Percentiles rank a stretch among this genome's conserved stretches.
phyloP scores from a whole-genome alignment of 2,888 invertebrate species.

The Dastarcus helophoroides region DNA sequence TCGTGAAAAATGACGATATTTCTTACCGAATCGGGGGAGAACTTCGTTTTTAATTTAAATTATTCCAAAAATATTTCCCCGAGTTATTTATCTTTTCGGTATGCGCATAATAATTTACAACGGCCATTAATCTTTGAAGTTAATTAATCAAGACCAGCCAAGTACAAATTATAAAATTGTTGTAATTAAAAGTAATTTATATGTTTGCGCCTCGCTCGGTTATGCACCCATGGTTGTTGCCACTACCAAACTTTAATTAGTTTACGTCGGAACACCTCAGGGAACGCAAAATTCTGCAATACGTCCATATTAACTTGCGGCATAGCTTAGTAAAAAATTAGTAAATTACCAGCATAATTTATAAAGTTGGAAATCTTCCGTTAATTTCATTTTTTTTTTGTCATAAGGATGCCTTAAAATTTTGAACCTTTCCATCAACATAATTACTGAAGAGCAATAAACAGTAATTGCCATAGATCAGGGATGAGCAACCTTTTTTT shows the following conservation, averaged over 20 bases:
- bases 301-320: too few relatives aligned
- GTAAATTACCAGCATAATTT: too few relatives aligned
- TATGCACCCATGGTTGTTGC: conserved; percentile 33
- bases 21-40: too few relatives aligned
- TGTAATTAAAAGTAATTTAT: conserved; percentile 39
- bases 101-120: conserved; percentile 34
- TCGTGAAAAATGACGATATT: too few relatives aligned
- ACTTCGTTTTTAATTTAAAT: conserved; percentile 9
- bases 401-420: too few relatives aligned
- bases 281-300: conserved; percentile 14
- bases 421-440: too few relatives aligned
- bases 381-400: too few relatives aligned
- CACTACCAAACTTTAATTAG: conserved; percentile 29
- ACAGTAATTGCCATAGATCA: too few relatives aligned
- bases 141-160: conserved; percentile 36
- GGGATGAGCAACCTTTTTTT: too few relatives aligned
- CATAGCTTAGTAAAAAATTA: too few relatives aligned
- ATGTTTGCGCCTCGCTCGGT: conserved; percentile 31
- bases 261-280: conserved; percentile 17
- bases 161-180: conserved; percentile 39
- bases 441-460: too few relatives aligned
- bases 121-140: conserved; percentile 33
- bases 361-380: too few relatives aligned
- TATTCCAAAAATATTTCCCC: conserved; percentile 19
- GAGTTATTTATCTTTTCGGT: conserved; percentile 24